These are phyloP conservation scores for Hoplodrina ambigua DNA, from an alignment of 2,888 invertebrate genomes.

Conservation along the genomic window DNA sequence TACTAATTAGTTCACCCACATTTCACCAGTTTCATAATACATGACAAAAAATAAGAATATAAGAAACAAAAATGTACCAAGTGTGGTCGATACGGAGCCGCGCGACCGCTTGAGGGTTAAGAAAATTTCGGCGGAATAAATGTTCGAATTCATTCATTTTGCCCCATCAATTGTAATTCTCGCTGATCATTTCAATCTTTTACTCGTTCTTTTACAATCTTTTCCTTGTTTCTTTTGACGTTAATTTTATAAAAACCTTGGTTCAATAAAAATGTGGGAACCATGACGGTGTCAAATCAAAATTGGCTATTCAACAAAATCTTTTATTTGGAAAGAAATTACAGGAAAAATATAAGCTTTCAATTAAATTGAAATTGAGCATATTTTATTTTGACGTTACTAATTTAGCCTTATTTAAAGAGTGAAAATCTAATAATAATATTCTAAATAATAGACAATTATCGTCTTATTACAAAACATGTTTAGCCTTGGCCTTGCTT, in stretches of 20 bases:
- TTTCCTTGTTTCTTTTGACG: constrained; percentile 38
- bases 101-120: too few species aligned
- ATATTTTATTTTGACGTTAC: background rate
- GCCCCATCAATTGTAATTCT: constrained; percentile 43
- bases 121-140: constrained; percentile 38
- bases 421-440: background rate
- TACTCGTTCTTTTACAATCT: constrained; percentile 23
- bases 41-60: too few species aligned
- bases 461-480: too few species aligned
- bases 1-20: too few species aligned
- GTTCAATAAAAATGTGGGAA: constrained; percentile 30
- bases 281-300: constrained; percentile 24
- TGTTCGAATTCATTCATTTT: constrained; percentile 30
- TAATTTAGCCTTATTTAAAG: background rate
- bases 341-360: constrained; percentile 1
- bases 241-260: constrained; percentile 21
- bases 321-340: constrained; percentile 26
- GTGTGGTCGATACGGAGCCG: too few species aligned
- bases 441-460: background rate
- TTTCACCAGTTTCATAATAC: too few species aligned
- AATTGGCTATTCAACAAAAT: constrained; percentile 17
- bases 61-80: too few species aligned
- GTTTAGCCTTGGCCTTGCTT: too few species aligned
- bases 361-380: constrained; percentile 7
- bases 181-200: constrained; percentile 50